Evolutionary conservation across 2,113 vertebrate genomes (phyloP).

Genomic region (Leuciscus idus): DNA sequence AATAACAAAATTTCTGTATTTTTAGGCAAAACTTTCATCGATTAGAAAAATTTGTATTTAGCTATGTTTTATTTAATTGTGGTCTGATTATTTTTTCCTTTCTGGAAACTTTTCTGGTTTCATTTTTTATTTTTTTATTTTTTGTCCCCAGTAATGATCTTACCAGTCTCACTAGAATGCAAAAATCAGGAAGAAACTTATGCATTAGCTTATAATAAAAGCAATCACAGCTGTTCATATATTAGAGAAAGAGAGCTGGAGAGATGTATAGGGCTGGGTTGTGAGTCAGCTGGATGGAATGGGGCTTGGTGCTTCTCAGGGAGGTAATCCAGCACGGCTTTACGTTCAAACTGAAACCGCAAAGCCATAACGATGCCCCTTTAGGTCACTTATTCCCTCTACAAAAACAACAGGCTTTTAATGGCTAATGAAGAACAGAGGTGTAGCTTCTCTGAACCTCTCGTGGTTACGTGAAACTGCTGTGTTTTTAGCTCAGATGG

Average conservation of each 20-base stretch:
- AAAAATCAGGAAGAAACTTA: conserved; percentile 33
- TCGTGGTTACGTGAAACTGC: conserved; percentile 56
- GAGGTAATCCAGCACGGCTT: conserved; percentile 41
- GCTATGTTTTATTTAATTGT: not conserved
- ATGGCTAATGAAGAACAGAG: conserved; percentile 52
- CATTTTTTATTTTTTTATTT: not conserved
- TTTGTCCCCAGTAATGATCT: not conserved
- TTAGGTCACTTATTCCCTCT: conserved; percentile 48
- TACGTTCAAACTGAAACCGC: conserved; percentile 12
- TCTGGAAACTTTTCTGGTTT: not conserved
- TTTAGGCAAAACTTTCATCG: not conserved
- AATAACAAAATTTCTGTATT: not conserved
- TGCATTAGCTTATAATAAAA: conserved; percentile 48
- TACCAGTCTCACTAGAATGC: conserved; percentile 7
- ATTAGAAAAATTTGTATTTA: not conserved
- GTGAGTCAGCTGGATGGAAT: conserved; percentile 48
- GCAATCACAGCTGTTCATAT: conserved; percentile 45
- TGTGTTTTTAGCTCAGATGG: conserved; percentile 57
- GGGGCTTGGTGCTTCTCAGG: conserved; percentile 41
- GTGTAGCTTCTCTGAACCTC: conserved; percentile 42
- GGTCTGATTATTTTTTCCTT: not conserved
- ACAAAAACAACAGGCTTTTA: conserved; percentile 54
- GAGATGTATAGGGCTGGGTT: conserved; percentile 39
- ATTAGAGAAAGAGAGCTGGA: conserved; percentile 19
- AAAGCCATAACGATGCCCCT: conserved; percentile 19